These are phyloP conservation scores for Drosophila anomalata DNA, from an alignment of 2,888 invertebrate genomes.

Conservation along the genomic window DNA sequence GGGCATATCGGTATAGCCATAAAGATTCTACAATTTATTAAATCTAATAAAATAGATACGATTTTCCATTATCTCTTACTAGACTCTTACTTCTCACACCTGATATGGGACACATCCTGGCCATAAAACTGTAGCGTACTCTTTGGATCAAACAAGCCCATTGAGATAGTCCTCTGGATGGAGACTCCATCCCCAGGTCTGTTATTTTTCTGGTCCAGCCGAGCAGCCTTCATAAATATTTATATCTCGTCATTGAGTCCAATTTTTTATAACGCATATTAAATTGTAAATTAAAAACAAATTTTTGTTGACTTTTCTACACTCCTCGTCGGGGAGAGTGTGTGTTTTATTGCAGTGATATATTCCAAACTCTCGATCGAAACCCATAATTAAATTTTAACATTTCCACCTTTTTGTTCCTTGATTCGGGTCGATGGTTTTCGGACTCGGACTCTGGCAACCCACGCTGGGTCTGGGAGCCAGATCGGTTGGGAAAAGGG, in stretches of 20 bases:
- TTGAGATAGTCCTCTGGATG: background rate
- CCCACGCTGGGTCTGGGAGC: conserved; percentile 46
- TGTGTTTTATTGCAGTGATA: conserved; percentile 69
- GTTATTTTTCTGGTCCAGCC: conserved; percentile 42
- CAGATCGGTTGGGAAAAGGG: conserved; percentile 59
- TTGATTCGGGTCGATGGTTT: conserved; percentile 23
- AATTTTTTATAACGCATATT: conserved; percentile 78
- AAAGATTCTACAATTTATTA: conserved; percentile 9
- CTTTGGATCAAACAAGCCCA: background rate
- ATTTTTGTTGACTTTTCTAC: conserved; percentile 77
- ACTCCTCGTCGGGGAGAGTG: conserved; percentile 51
- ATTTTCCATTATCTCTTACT: conserved; percentile 13
- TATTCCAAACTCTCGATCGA: conserved; percentile 15
- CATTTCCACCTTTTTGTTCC: conserved; percentile 73
- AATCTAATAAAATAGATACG: background rate
- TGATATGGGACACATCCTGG: conserved; percentile 21
- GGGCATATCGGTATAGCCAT: conserved; percentile 41
- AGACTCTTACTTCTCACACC: conserved; percentile 21
- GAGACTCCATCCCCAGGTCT: background rate
- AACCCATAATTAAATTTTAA: conserved; percentile 78
- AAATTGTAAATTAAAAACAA: conserved; percentile 79
- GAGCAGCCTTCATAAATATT: conserved; percentile 73
- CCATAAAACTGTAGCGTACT: conserved; percentile 28
- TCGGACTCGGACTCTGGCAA: conserved; percentile 45
- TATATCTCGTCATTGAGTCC: conserved; percentile 75